Conservation (phyloP, 1,140 invertebrate species). For the Proales similis region DNA sequence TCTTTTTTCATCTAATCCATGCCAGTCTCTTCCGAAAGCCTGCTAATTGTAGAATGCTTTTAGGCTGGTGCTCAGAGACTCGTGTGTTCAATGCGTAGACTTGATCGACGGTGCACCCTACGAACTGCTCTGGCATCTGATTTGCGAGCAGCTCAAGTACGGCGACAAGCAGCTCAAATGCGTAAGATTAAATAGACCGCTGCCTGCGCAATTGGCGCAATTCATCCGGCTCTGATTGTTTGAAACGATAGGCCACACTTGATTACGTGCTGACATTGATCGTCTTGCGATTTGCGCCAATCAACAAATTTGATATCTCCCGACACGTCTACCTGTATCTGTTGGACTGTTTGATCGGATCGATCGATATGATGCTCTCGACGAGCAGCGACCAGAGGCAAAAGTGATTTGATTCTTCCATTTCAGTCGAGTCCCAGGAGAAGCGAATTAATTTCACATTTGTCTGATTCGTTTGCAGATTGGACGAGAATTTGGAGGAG, state of each 20-base stretch:
- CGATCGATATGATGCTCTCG: neutral
- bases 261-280: too few species aligned
- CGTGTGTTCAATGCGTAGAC: slow-evolving; percentile 17
- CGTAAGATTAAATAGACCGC: too few species aligned
- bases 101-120: slow-evolving; percentile 3
- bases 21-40: too few species aligned
- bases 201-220: too few species aligned
- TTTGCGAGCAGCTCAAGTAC: slow-evolving; percentile 29
- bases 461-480: too few species aligned
- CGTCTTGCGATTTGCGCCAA: slow-evolving; percentile 11
- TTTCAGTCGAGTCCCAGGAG: too few species aligned
- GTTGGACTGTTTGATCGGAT: slow-evolving; percentile 17
- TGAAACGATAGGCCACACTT: too few species aligned
- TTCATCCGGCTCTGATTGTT: too few species aligned
- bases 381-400: too few species aligned
- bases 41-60: too few species aligned
- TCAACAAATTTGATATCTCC: slow-evolving; percentile 28
- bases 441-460: neutral
- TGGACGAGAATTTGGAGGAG: slow-evolving; percentile 12
- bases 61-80: slow-evolving; percentile 16
- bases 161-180: slow-evolving; percentile 21
- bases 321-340: slow-evolving; percentile 7
- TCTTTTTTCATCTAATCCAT: neutral
- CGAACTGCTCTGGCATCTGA: slow-evolving; percentile 16
- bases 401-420: too few species aligned